A percentile compares a stretch with the other conserved stretches of the same genome.
phyloP scores from a whole-genome alignment of 2,797 vertebrate genomes.

The Sebastes glaucus region DNA sequence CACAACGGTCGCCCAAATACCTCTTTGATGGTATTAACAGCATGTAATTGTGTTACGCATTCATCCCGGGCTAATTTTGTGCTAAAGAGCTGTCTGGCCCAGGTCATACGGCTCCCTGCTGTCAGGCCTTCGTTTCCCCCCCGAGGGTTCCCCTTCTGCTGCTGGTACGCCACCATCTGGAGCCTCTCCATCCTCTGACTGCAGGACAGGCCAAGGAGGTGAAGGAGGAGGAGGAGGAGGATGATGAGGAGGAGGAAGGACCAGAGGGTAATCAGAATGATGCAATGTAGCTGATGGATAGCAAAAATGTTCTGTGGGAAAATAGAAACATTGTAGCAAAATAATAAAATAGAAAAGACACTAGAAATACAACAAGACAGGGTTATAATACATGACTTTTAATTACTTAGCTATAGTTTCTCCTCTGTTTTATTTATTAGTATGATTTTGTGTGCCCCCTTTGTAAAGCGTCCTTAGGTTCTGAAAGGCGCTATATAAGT shows the following conservation, averaged over 20 bases:
- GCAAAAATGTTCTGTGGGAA: background rate
- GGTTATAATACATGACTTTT: background rate
- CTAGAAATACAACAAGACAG: background rate
- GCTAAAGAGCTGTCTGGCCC: slow-evolving; percentile 64
- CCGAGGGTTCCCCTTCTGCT: slow-evolving; percentile 51
- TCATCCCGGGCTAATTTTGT: slow-evolving; percentile 65
- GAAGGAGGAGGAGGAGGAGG: background rate
- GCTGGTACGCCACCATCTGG: slow-evolving; percentile 62
- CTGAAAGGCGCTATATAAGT: no score
- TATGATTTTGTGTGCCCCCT: no score
- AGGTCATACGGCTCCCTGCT: slow-evolving; percentile 39
- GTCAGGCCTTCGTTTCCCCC: slow-evolving; percentile 55
- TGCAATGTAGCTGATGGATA: background rate
- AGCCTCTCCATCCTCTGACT: slow-evolving; percentile 19
- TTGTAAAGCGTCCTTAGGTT: no score
- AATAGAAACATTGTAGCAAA: background rate
- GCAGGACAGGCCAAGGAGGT: background rate
- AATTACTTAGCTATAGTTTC: no score
- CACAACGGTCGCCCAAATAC: background rate
- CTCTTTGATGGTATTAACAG: slow-evolving; percentile 60
- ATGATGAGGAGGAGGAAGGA: background rate
- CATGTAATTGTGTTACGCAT: slow-evolving; percentile 29
- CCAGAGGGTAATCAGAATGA: background rate
- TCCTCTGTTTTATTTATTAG: no score
- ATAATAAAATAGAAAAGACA: background rate